Conservation (phyloP, 2,888 invertebrate species). For the Bhutanitis thaidina region DNA sequence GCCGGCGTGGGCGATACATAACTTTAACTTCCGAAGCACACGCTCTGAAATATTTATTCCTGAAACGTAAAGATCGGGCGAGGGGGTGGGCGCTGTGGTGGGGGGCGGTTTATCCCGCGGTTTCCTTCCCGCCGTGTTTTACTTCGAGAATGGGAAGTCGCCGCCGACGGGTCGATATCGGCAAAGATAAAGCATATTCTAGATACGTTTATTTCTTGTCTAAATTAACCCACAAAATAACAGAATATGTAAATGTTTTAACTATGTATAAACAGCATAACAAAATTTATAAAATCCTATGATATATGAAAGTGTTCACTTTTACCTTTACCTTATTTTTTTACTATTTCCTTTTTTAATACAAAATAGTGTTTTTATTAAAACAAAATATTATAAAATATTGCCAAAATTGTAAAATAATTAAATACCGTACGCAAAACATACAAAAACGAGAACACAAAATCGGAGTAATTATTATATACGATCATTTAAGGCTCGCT, state of each 20-base stretch:
- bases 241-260: no score
- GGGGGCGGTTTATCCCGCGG: conserved; percentile 76
- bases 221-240: no score
- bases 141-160: conserved; percentile 80
- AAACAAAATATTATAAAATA: no score
- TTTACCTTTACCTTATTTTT: no score
- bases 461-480: not conserved
- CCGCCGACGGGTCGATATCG: conserved; percentile 76
- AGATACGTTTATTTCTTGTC: conserved; percentile 29
- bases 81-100: conserved; percentile 36
- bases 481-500: not conserved
- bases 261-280: no score
- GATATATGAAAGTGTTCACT: no score
- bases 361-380: no score
- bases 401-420: no score
- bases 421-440: no score
- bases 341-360: no score
- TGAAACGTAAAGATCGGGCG: conserved; percentile 79
- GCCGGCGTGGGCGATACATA: conserved; percentile 72
- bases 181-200: conserved; percentile 62
- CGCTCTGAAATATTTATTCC: conserved; percentile 81
- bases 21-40: conserved; percentile 79
- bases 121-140: conserved; percentile 79
- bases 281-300: no score
- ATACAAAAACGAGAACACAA: no score